phyloP scores from a whole-genome alignment of 92 coral and sea anemone species.

The Zoanthus sansibaricus region DNA sequence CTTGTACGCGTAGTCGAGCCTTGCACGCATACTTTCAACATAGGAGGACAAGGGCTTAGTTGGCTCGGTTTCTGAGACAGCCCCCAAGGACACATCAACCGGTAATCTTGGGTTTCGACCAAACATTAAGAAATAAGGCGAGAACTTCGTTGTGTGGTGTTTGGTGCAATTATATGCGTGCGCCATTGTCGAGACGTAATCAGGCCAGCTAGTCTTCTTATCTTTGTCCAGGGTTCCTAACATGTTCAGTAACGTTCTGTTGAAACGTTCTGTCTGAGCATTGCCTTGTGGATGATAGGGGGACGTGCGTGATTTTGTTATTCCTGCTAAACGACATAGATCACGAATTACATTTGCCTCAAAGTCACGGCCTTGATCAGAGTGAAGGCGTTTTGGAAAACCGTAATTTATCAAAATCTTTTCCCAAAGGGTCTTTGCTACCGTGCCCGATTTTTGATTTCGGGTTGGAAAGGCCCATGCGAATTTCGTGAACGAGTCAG shows the following conservation, averaged over 20 bases:
- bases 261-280: slow-evolving; percentile 44
- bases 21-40: slow-evolving; percentile 39
- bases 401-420: slow-evolving; percentile 53
- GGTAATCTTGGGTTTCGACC: slow-evolving; percentile 29
- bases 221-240: slow-evolving; percentile 53
- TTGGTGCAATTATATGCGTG: slow-evolving; percentile 63
- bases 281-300: slow-evolving; percentile 46
- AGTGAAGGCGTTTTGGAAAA: slow-evolving; percentile 45
- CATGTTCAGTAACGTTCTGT: slow-evolving; percentile 50
- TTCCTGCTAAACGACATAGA: slow-evolving; percentile 52
- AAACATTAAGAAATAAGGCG: slow-evolving; percentile 22
- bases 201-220: slow-evolving; percentile 60
- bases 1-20: slow-evolving; percentile 23
- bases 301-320: slow-evolving; percentile 26
- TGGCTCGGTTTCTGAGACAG: neutral
- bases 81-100: slow-evolving; percentile 23
- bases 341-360: slow-evolving; percentile 48
- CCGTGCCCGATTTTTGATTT: slow-evolving; percentile 57
- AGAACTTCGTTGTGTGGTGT: slow-evolving; percentile 48
- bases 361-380: slow-evolving; percentile 59
- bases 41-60: slow-evolving; percentile 18
- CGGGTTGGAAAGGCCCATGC: slow-evolving; percentile 62
- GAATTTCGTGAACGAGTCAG: slow-evolving; percentile 58
- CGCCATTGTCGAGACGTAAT: slow-evolving; percentile 52
- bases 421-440: slow-evolving; percentile 57